These are phyloP conservation scores for Zaprionus davidi DNA, from an alignment of 1,140 invertebrate genomes.

Conservation along the genomic window DNA sequence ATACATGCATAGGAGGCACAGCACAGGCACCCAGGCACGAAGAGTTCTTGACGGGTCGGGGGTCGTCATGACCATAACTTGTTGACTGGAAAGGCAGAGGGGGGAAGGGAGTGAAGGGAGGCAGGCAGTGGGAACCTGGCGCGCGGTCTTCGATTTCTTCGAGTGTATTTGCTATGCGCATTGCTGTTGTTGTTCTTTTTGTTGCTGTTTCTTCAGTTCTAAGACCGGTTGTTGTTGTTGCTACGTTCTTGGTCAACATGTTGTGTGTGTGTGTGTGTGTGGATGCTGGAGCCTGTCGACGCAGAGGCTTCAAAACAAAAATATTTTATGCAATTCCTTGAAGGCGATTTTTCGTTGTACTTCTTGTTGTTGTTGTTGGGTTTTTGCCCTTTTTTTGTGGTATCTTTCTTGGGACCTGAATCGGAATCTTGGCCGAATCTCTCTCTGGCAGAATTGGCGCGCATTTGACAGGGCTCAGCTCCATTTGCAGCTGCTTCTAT, in stretches of 20 bases:
- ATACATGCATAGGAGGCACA: not conserved
- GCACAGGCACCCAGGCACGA: conserved; percentile 26
- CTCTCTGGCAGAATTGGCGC: conserved; percentile 68
- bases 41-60: conserved; percentile 61
- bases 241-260: conserved; percentile 74
- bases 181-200: conserved; percentile 27
- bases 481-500: conserved; percentile 36
- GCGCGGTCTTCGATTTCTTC: conserved; percentile 62
- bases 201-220: conserved; percentile 59
- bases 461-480: conserved; percentile 49
- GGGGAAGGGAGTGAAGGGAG: conserved; percentile 2
- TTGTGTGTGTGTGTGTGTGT: conserved; percentile 21
- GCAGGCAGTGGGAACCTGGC: conserved; percentile 42
- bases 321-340: conserved; percentile 81
- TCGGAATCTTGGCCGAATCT: conserved; percentile 51
- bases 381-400: conserved; percentile 20
- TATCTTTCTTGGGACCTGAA: conserved; percentile 50
- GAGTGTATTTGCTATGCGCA: conserved; percentile 61
- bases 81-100: conserved; percentile 32
- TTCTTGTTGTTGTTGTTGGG: conserved; percentile 12
- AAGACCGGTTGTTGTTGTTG: conserved; percentile 72
- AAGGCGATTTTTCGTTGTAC: conserved; percentile 65
- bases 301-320: conserved; percentile 66
- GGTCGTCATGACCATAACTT: conserved; percentile 68
- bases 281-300: conserved; percentile 68